Evolutionary conservation across 2,888 invertebrate genomes (phyloP).

Genomic region (Ceraclea dissimilis): DNA sequence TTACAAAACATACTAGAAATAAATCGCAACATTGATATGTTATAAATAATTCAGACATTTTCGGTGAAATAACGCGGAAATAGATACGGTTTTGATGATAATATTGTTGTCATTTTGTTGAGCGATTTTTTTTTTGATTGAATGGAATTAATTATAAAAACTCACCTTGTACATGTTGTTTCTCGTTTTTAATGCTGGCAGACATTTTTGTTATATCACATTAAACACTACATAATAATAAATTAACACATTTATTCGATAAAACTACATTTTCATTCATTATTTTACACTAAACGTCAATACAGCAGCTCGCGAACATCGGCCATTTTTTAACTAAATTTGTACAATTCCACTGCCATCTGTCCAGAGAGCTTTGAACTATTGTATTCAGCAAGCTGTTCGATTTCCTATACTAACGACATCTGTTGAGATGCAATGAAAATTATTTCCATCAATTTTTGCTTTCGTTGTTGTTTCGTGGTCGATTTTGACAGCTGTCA

Average conservation of each 20-base stretch:
- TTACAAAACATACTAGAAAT: too few species aligned
- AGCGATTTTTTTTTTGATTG: not conserved
- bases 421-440: not conserved
- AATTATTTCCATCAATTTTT: not conserved
- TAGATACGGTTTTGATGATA: too few species aligned
- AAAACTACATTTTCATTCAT: constrained; percentile 18
- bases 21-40: too few species aligned
- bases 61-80: too few species aligned
- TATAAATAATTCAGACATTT: too few species aligned
- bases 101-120: too few species aligned
- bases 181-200: constrained; percentile 39
- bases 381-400: not conserved
- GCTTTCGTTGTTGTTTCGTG: too few species aligned
- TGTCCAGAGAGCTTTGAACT: not conserved
- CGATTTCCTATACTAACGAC: not conserved
- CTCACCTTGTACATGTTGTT: constrained; percentile 41
- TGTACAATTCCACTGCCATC: constrained; percentile 5
- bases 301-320: constrained; percentile 17
- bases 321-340: constrained; percentile 17
- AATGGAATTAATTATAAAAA: constrained; percentile 12
- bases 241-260: constrained; percentile 16
- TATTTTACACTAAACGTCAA: constrained; percentile 19
- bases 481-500: not conserved
- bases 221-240: constrained; percentile 28
- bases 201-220: constrained; percentile 36